Base-by-base conservation (phyloP, 2,888 invertebrate species). In the Zaprionus obscuricornis region DNA sequence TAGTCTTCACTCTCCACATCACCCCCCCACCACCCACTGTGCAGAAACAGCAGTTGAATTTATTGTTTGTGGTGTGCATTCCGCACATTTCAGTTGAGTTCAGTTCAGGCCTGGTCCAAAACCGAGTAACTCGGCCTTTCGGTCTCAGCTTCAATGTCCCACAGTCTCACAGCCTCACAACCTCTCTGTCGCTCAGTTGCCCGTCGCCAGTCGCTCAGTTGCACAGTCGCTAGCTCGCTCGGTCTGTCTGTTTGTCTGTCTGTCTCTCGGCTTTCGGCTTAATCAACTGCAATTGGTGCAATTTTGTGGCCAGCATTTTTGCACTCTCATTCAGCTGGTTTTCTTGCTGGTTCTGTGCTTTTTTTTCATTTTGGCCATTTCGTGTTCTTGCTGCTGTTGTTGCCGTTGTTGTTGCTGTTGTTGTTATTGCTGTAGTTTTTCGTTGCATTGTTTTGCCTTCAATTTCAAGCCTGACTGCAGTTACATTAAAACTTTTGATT, bases 211-310 rank as follows among this genome's bases (percentile, higher is more conserved):
- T n/a, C n/a, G n/a, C n/a, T n/a, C n/a, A n/a, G n/a, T n/a, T n/a
- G n/a, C n/a, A n/a, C n/a, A n/a, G 10, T 29, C 10, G 5, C 10
- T 39, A 13, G n/a, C 8, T n/a, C 37, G 40, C 20, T 49, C 40
- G 65, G 39, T 52, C 43, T 47, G 37, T n/a, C n/a, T n/a, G n/a
- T n/a, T n/a, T n/a, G n/a, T n/a, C n/a, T n/a, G n/a, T n/a, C n/a
- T n/a, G 43, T 29, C 49, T 40, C 37, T 51, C 22, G 5, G 33
- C 47, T 39, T 27, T 54, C 29, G 74, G 81, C 84, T 79, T 83
- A 79, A 79, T 79, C 78, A 83, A 79, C 84, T 79, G 84, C 78
- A 83, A 79, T 79, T 79, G 78, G 69, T 60, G 83, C 74, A 74
- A 75, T 74, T 74, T 75, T 69, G 75, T 66, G 73, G 75, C 59